Base-by-base conservation (phyloP, 2,113 vertebrate genomes). In the Varanus komodoensis region DNA sequence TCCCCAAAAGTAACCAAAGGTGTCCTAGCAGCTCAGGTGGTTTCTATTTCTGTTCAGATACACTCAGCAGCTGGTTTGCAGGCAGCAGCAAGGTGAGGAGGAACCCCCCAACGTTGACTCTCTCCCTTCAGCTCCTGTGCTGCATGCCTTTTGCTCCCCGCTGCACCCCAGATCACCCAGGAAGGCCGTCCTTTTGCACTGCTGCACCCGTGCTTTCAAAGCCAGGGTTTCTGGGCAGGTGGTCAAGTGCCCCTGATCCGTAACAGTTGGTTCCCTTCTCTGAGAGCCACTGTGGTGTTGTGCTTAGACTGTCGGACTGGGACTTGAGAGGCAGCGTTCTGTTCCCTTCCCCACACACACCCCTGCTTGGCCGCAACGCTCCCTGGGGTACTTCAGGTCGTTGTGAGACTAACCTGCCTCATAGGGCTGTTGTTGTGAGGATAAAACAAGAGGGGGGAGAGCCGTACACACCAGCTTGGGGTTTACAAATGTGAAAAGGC, bases 61-160 rank as follows among this genome's bases (percentile, higher is more conserved):
- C 98, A 98, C 92, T 96, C 98, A 97, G 99, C 98, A 48, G 97
- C 98, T 81, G 99, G 99, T 87, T 96, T 99, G 91, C 98, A 99
- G 95, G 98, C 99, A 38, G 98, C 99, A 83, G 98, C 98, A 69
- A 98, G 98, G 99, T 99, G 97, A 96, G 94, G 69, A 97, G 96
- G 95, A 74, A 48, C 48, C 54, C 3, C 17, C 3, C 34, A 84
- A 25, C 80, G 11, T 2, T n/a, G 5, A 3, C 1, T 19, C 44
- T 57, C 17, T 54, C 3, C 6, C 52, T 57, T 11, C n/a, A 57
- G 29, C 57, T 29, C 8, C 52, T 14, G 57, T 57, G 6, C 50
- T 19, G 77, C 12, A 4, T 19, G 25, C 73, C 17, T 34, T 2
- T 32, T 17, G 57, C 57, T 61, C 57, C 57, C 57, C 57, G 11